Conservation (phyloP, 2,888 invertebrate genomes). For the Synergus umbraculus region DNA sequence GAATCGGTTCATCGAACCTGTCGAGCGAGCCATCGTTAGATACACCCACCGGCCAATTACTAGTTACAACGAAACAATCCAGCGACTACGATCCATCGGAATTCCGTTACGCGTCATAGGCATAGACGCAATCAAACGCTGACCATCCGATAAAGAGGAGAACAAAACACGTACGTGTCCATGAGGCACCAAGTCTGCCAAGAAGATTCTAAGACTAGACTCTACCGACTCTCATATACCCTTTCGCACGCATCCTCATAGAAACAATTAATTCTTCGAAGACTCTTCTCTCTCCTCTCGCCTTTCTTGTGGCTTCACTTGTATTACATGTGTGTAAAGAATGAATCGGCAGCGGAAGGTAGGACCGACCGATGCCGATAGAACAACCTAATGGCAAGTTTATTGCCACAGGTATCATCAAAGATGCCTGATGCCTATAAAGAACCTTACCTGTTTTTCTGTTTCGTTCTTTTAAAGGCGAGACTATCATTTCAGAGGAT, state of each 20-base stretch:
- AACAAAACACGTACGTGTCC: constrained; percentile 24
- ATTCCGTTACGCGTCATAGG: constrained; percentile 63
- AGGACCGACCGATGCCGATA: constrained; percentile 4
- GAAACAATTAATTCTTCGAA: constrained; percentile 56
- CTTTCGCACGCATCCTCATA: constrained; percentile 53
- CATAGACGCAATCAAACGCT: constrained; percentile 30
- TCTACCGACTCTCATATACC: constrained; percentile 16
- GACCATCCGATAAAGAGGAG: constrained; percentile 33
- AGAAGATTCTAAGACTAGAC: constrained; percentile 11
- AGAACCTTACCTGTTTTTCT: constrained; percentile 15
- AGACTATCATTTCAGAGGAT: constrained; percentile 27
- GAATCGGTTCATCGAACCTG: constrained; percentile 57
- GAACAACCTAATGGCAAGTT: not conserved
- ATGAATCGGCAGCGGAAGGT: constrained; percentile 35
- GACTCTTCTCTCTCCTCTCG: constrained; percentile 53
- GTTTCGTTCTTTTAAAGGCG: constrained; percentile 21
- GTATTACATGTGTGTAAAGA: constrained; percentile 29
- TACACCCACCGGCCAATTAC: constrained; percentile 63
- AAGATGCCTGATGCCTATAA: constrained; percentile 17
- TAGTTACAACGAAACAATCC: constrained; percentile 62
- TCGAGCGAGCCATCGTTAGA: constrained; percentile 47
- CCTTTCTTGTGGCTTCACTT: constrained; percentile 39
- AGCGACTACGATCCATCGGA: constrained; percentile 62
- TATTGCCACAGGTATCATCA: constrained; percentile 23
- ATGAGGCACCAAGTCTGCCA: constrained; percentile 20